phyloP scores from a whole-genome alignment of 2,888 invertebrate genomes.

The Chelonus formosanus region DNA sequence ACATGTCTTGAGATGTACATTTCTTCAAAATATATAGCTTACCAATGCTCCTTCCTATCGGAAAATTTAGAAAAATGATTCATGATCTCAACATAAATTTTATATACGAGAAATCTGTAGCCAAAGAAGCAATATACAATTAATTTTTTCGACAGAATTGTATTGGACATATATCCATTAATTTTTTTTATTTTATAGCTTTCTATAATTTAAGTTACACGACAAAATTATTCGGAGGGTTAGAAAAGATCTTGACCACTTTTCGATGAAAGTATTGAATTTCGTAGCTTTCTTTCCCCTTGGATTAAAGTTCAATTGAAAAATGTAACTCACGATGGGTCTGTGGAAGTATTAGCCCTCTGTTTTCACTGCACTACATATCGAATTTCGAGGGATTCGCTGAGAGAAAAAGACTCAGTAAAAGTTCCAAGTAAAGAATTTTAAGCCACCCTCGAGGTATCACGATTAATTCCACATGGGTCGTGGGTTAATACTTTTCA shows the following conservation, averaged over 20 bases:
- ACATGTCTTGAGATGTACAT: not conserved
- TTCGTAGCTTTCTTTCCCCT: slow-evolving; percentile 27
- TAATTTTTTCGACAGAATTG: slow-evolving; percentile 14
- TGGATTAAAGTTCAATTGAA: slow-evolving; percentile 40
- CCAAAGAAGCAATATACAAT: not conserved
- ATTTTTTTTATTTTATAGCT: slow-evolving; percentile 25
- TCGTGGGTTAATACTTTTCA: slow-evolving; percentile 8
- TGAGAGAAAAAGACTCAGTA: slow-evolving; percentile 2
- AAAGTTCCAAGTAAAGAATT: slow-evolving; percentile 33
- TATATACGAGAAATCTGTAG: slow-evolving; percentile 13
- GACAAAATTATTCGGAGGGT: slow-evolving; percentile 38
- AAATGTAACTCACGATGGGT: slow-evolving; percentile 38
- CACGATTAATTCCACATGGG: slow-evolving; percentile 17
- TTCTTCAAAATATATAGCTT: slow-evolving; percentile 39
- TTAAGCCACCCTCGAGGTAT: slow-evolving; percentile 22
- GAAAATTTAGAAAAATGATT: slow-evolving; percentile 38
- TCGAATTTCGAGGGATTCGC: slow-evolving; percentile 36
- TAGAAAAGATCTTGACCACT: slow-evolving; percentile 30
- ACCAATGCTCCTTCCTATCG: slow-evolving; percentile 31
- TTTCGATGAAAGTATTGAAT: slow-evolving; percentile 32
- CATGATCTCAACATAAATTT: slow-evolving; percentile 34
- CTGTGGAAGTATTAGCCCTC: slow-evolving; percentile 30
- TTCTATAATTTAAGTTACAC: slow-evolving; percentile 32
- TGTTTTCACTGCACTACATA: slow-evolving; percentile 32
- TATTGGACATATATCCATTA: slow-evolving; percentile 26